These are phyloP conservation scores for Plebejus argus DNA, from an alignment of 2,888 invertebrate genomes.

Conservation along the genomic window DNA sequence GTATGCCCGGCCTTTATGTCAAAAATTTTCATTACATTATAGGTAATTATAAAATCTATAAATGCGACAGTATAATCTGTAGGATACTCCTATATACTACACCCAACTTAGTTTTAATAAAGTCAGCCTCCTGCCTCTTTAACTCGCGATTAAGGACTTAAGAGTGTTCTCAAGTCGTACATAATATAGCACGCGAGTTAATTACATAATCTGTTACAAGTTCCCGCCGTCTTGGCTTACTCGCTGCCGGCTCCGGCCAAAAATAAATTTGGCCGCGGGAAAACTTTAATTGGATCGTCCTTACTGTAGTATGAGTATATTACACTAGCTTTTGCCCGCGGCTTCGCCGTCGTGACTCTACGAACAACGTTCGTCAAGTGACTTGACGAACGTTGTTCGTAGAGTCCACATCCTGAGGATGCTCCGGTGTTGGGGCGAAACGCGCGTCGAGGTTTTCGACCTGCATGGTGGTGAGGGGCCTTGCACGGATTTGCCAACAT, in stretches of 20 bases:
- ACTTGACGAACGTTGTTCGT: too few relatives aligned
- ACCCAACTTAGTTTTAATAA: not conserved
- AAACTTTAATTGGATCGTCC: slow-evolving; percentile 17
- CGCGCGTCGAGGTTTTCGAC: too few relatives aligned
- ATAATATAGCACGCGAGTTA: not conserved
- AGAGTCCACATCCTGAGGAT: too few relatives aligned
- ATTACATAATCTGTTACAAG: slow-evolving; percentile 3
- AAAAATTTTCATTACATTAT: not conserved
- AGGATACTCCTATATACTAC: not conserved
- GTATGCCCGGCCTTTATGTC: too few relatives aligned
- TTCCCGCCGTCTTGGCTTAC: slow-evolving; percentile 5
- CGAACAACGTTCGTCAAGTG: too few relatives aligned
- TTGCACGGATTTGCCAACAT: too few relatives aligned
- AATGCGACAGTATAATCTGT: too few relatives aligned
- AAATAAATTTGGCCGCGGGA: slow-evolving; percentile 16
- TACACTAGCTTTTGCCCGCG: too few relatives aligned
- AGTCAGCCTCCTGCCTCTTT: not conserved
- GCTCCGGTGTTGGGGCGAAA: too few relatives aligned
- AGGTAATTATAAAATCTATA: too few relatives aligned
- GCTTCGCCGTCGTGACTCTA: too few relatives aligned
- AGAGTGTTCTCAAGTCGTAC: not conserved
- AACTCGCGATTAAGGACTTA: not conserved
- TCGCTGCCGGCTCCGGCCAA: not conserved
- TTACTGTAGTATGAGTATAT: not conserved
- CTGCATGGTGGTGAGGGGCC: too few relatives aligned